phyloP scores from a whole-genome alignment of 2,113 vertebrate genomes.

The Gyps fulvus region DNA sequence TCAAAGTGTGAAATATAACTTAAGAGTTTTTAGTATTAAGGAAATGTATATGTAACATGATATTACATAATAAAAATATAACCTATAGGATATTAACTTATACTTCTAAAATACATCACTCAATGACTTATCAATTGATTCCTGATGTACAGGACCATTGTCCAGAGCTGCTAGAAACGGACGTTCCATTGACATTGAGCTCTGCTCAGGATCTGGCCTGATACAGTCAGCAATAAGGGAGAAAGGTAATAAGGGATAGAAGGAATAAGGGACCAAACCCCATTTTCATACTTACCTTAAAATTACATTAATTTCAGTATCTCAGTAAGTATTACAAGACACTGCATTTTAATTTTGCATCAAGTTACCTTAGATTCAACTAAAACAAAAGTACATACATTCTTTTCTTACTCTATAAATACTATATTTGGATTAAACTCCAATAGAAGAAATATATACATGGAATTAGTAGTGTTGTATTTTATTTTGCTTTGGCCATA shows the following conservation, averaged over 20 bases:
- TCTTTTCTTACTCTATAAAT: neutral
- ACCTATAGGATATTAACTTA: neutral
- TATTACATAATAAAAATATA: neutral
- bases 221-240: neutral
- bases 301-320: neutral
- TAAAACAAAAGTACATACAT: neutral
- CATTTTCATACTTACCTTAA: neutral
- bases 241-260: neutral
- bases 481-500: neutral
- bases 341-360: neutral
- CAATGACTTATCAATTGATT: neutral
- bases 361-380: neutral
- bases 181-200: neutral
- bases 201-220: neutral
- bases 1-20: constrained; percentile 1
- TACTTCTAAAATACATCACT: neutral
- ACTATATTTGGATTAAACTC: neutral
- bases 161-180: neutral
- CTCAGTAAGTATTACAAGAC: neutral
- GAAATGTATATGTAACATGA: neutral
- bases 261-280: neutral
- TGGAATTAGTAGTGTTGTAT: neutral
- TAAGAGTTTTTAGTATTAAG: neutral
- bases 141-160: neutral
- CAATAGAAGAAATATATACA: neutral